Base-by-base conservation (phyloP, 2,888 invertebrate genomes). In the Diabrotica balteata region DNA sequence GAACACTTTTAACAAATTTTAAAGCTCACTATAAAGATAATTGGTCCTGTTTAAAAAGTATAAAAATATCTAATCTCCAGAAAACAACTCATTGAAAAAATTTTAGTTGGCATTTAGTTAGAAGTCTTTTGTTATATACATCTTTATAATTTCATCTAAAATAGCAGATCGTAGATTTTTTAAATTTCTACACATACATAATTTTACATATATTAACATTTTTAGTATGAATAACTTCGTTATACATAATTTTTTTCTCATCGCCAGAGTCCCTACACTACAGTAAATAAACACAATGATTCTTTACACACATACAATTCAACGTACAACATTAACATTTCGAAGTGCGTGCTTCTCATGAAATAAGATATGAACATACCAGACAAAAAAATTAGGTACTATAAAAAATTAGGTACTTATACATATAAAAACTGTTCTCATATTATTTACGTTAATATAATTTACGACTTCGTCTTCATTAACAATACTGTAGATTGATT, bases 61-160 rank as follows among this genome's bases (percentile, higher is more conserved):
- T 53, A 42, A 53, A 53, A 53, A 53, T 42, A 53, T 53, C 32
- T 52, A 52, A 32, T 32, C 22, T 52, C 3, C 32, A 32, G 22
- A 52, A 52, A 8, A 54, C 43, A 42, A 10, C 9, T 54, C 43
- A n/a, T 54, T n/a, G 32, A 53, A 32, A 53, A 17, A 52, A 32
- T 32, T 17, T 22, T 8, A n/a, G 43, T 54, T 54, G 54, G 54
- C 54, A 54, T 43, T 43, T 54, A 54, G 42, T 53, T 53, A 42
- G 53, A n/a, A 6, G 10, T 49, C 11, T 49, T 11, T 7, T 10
- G 8, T 49, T 10, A 49, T 11, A 49, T 10, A 11, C 11, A 10
- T 8, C 11, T 49, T 49, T 49, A 7, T 49, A 49, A 49, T 10
- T 49, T 11, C 7, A 10, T 7, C 49, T 6, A 49, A 49, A 49